phyloP scores from a whole-genome alignment of 2,113 vertebrate species.

The Xiphias gladius region DNA sequence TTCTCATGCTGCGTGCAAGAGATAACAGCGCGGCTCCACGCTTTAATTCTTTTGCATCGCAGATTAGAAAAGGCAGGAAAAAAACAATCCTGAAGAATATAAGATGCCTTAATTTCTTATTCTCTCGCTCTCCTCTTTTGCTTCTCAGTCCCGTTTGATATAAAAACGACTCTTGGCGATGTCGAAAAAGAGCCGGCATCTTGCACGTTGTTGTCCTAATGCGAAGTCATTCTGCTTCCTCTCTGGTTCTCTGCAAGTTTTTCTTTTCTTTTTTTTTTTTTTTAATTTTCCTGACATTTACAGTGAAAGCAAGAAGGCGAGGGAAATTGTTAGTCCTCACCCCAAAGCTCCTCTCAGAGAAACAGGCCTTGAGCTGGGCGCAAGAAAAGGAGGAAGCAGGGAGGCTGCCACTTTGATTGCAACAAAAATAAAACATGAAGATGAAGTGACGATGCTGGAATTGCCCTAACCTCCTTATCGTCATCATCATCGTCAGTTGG shows the following conservation, averaged over 20 bases:
- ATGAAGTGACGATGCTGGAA: slow-evolving; percentile 19
- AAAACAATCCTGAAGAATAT: slow-evolving; percentile 62
- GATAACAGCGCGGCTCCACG: slow-evolving; percentile 75
- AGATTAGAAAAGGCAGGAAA: slow-evolving; percentile 69
- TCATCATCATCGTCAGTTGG: background rate
- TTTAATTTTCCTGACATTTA: slow-evolving; percentile 42
- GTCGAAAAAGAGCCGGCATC: background rate
- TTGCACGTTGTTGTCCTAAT: slow-evolving; percentile 21
- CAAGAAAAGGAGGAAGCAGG: slow-evolving; percentile 4
- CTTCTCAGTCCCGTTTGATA: slow-evolving; percentile 45
- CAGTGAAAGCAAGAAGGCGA: slow-evolving; percentile 11
- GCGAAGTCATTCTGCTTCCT: slow-evolving; percentile 27
- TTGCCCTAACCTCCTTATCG: slow-evolving; percentile 33
- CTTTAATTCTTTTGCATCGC: slow-evolving; percentile 80
- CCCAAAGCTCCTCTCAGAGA: slow-evolving; percentile 25
- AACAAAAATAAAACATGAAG: slow-evolving; percentile 21
- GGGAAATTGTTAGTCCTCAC: slow-evolving; percentile 26
- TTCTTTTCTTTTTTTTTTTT: background rate
- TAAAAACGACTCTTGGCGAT: background rate
- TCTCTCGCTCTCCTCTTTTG: slow-evolving; percentile 28
- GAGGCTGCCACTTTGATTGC: slow-evolving; percentile 45
- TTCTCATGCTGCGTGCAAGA: slow-evolving; percentile 62
- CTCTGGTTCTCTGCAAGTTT: background rate
- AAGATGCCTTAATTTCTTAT: slow-evolving; percentile 51
- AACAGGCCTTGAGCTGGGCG: slow-evolving; percentile 8